These are phyloP conservation scores for Polyommatus icarus DNA, from an alignment of 2,888 invertebrate genomes.

Conservation along the genomic window DNA sequence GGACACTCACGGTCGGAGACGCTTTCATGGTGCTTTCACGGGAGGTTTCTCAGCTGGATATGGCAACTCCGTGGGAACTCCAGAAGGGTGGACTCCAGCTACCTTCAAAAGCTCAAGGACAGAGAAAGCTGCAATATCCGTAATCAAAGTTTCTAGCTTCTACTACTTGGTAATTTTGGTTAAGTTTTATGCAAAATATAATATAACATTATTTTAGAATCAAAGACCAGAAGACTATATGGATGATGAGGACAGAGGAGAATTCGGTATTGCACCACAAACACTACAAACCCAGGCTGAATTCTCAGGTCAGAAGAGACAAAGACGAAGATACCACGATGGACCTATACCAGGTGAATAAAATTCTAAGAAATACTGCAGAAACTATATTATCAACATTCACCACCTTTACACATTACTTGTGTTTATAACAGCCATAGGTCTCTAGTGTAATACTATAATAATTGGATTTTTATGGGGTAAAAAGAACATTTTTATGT, in stretches of 20 bases:
- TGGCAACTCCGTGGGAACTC: constrained; percentile 97
- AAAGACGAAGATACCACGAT: constrained; percentile 57
- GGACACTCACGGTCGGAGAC: constrained; percentile 91
- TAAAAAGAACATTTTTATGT: no score
- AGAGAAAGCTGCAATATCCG: constrained; percentile 75
- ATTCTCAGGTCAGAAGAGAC: constrained; percentile 81
- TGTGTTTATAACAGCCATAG: no score
- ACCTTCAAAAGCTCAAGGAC: constrained; percentile 93
- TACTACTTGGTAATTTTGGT: background rate
- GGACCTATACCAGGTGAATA: constrained; percentile 72
- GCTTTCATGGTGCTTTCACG: constrained; percentile 99
- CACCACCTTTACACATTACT: background rate
- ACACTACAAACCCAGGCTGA: constrained; percentile 89
- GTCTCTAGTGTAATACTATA: no score
- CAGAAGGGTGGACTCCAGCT: constrained; percentile 96
- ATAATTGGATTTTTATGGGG: no score
- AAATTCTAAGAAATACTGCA: background rate
- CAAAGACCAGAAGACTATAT: constrained; percentile 96
- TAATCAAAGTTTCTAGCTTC: constrained; percentile 46
- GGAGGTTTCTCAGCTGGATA: constrained; percentile 99
- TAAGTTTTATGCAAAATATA: background rate
- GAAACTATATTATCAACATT: background rate
- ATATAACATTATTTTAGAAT: constrained; percentile 46
- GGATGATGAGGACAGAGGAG: constrained; percentile 98
- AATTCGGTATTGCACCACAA: constrained; percentile 97